Evolutionary conservation across 2,888 invertebrate genomes (phyloP), one percentile per base, ranked within the genome.

Genomic region (Temnothorax unifasciatus): DNA sequence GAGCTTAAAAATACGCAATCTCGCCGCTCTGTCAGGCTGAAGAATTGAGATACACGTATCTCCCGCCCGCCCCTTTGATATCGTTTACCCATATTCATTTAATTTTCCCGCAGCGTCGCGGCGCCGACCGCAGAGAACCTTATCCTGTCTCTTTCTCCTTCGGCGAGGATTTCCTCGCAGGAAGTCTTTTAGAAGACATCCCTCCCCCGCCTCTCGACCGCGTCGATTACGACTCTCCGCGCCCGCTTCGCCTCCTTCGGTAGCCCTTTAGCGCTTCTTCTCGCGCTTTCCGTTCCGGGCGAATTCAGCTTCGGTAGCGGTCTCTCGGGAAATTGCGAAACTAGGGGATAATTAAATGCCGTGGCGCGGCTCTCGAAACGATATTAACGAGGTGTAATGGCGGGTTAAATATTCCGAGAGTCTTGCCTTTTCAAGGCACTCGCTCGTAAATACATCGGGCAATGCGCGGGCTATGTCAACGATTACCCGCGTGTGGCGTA

Each of bases 81-180:
- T 94, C 94, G 94, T 95, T 95, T 94, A 94, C 93, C 95, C 94
- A 94, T 95, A 94, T 94, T 95, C 95, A 95, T 95, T 95, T 94
- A 94, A 94, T 95, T 94, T 95, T 92, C 92, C 81, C 92, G 89
- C 85, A 91, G 90, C 89, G 83, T 64, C 59, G 83, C 61, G 75
- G 34, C 89, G 83, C 52, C 84, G 76, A 76, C 63, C 47, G 50
- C 83, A 82, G n/a, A 76, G 66, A 29, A 29, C 3, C 50, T 63
- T 69, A 44, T 69, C 54, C 47, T 18, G 66, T 38, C 76, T 63
- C 52, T 71, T 73, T 66, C 76, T 57, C 34, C 76, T 57, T 25
- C 25, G 66, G 69, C 76, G 13, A 71, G 79, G 66, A 74, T 74
- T 52, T 73, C 41, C 25, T 63, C 81, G 75, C 68, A 82, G 81